phyloP scores from a whole-genome alignment of 2,888 invertebrate species.

The Spicauda simplicius region DNA sequence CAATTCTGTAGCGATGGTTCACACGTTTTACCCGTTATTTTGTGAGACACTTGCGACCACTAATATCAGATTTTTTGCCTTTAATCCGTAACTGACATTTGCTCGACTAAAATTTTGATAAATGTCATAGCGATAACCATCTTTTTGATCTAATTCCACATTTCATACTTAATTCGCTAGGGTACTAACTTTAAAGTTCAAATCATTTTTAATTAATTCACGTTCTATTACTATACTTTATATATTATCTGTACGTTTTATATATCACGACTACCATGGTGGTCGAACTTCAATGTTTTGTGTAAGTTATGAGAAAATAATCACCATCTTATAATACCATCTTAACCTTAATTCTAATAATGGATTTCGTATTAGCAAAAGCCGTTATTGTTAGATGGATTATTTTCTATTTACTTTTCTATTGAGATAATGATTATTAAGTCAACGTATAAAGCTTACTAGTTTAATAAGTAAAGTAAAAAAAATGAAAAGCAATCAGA shows the following conservation, averaged over 20 bases:
- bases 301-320: constrained; percentile 26
- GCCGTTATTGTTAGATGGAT: constrained; percentile 23
- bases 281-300: constrained; percentile 19
- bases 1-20: constrained; percentile 37
- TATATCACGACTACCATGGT: constrained; percentile 16
- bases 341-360: constrained; percentile 35
- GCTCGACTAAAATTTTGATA: constrained; percentile 62
- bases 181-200: constrained; percentile 7
- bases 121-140: constrained; percentile 46
- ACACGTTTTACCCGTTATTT: constrained; percentile 41
- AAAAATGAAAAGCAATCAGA: no score
- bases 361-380: constrained; percentile 28
- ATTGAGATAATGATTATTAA: neutral
- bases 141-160: constrained; percentile 33
- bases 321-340: constrained; percentile 24
- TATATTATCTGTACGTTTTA: neutral
- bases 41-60: constrained; percentile 40
- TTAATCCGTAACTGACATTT: constrained; percentile 74
- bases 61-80: constrained; percentile 40
- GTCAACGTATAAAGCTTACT: neutral
- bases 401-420: neutral
- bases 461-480: no score
- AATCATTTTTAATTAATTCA: constrained; percentile 1
- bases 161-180: constrained; percentile 33
- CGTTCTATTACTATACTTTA: no score